Base-by-base conservation (phyloP, 2,113 vertebrate species). In the Callorhinus ursinus region DNA sequence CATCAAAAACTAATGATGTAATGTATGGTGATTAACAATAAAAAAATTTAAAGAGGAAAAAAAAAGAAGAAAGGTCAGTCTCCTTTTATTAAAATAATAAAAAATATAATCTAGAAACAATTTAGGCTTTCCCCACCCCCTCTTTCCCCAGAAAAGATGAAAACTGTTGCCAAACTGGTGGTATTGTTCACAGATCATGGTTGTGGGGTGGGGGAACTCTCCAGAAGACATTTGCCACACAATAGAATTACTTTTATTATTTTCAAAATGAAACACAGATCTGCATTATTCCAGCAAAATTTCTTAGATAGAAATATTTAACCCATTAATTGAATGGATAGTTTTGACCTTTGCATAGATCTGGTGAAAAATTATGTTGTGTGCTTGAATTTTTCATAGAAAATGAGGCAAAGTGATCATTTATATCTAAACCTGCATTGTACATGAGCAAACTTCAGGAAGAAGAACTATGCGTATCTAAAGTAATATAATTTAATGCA, bases 211-310 rank as follows among this genome's bases (percentile, higher is more conserved):
- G 67, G 55, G 51, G 81, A 74, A 26, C 4, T 71, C 67, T 91
- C 7, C 53, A 42, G 24, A 51, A 95, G 51, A 86, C 1, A 16
- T 65, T 89, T 69, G 93, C 26, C 5, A 85, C 74, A 36, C 4
- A 87, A 15, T 65, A 33, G 21, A 80, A 74, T 84, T 63, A 5
- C 26, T 96, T 79, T 88, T 51, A 46, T 82, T 88, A 63, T 89
- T 90, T 97, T 94, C 12, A 61, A 88, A 86, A 82, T 80, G 26
- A 91, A 92, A 59, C n/a, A 53, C 61, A 90, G 24, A n/a, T 88
- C 18, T 74, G 18, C 24, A 42, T 36, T 82, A 31, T 67, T 86
- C 49, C 53, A 88, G 42, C 10, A 90, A 96, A 69, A 46, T 11
- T 42, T 39, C 74, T 49, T 71, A 14, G 69, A n/a, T 53, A 76